Evolutionary conservation across 2,113 vertebrate genomes (phyloP).

Genomic region (Macroglossus sobrinus): DNA sequence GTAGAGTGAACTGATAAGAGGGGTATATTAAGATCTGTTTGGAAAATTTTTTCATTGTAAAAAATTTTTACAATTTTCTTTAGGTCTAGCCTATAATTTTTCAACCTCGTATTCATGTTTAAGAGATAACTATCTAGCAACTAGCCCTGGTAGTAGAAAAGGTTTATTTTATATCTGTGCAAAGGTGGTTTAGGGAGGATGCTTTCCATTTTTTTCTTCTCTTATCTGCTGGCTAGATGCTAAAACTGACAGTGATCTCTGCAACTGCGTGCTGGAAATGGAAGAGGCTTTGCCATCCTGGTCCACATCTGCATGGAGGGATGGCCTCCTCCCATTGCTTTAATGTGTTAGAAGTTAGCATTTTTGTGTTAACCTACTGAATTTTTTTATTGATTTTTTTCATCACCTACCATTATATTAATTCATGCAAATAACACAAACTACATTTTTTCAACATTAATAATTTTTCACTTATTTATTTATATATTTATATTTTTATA

Average conservation of each 20-base stretch:
- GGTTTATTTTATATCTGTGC: not conserved
- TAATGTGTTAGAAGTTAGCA: not conserved
- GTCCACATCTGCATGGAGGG: not conserved
- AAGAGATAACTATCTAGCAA: not conserved
- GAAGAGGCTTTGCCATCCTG: not conserved
- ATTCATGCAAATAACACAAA: not conserved
- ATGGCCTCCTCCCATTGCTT: not conserved
- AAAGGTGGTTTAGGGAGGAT: not conserved
- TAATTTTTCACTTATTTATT: not conserved
- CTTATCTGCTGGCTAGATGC: not conserved
- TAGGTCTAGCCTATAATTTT: slow-evolving; percentile 31
- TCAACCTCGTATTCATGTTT: not conserved
- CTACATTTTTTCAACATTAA: not conserved
- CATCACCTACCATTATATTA: not conserved
- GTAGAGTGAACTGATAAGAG: slow-evolving; percentile 9
- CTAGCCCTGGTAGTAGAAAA: not conserved
- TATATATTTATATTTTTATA: no score
- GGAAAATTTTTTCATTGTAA: not conserved
- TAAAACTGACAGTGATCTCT: not conserved
- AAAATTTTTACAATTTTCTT: slow-evolving; percentile 24
- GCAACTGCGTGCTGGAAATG: not conserved
- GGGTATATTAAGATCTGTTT: not conserved
- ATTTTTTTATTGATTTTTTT: not conserved
- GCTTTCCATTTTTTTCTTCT: not conserved
- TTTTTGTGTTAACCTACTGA: not conserved